Percentiles rank a stretch among this genome's conserved stretches.
These are phyloP conservation scores for Mantis religiosa DNA, from an alignment of 2,888 invertebrate species.

Conservation along the genomic window DNA sequence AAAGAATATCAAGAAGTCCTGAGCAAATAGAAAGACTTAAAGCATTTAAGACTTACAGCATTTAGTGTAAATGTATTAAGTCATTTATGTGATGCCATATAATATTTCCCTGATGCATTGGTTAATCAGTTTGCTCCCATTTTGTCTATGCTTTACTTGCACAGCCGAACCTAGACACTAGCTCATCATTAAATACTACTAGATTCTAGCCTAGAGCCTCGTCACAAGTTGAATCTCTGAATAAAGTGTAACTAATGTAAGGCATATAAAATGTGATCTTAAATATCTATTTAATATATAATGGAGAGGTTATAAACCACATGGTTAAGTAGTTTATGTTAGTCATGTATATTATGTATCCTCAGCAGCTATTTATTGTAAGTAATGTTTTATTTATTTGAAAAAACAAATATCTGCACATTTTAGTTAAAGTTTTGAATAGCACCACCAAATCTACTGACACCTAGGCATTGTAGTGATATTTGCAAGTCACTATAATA, in stretches of 20 bases:
- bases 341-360: neutral
- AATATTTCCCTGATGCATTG: too few relatives aligned
- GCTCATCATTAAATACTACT: neutral
- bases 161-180: neutral
- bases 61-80: too few relatives aligned
- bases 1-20: too few relatives aligned
- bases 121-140: too few relatives aligned
- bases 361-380: neutral
- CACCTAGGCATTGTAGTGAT: neutral
- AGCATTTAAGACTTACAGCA: too few relatives aligned
- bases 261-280: neutral
- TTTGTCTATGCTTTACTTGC: too few relatives aligned
- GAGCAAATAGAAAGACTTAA: too few relatives aligned
- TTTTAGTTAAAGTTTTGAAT: neutral
- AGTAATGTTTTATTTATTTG: neutral
- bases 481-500: neutral
- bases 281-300: neutral
- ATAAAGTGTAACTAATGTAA: neutral
- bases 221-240: neutral
- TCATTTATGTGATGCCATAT: too few relatives aligned
- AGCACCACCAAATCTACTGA: neutral
- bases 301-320: neutral
- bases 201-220: neutral
- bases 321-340: neutral
- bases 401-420: neutral